These are phyloP conservation scores for Apostichopus californicus DNA, from an alignment of 35 echinoderm and acorn worm genomes.

Conservation along the genomic window DNA sequence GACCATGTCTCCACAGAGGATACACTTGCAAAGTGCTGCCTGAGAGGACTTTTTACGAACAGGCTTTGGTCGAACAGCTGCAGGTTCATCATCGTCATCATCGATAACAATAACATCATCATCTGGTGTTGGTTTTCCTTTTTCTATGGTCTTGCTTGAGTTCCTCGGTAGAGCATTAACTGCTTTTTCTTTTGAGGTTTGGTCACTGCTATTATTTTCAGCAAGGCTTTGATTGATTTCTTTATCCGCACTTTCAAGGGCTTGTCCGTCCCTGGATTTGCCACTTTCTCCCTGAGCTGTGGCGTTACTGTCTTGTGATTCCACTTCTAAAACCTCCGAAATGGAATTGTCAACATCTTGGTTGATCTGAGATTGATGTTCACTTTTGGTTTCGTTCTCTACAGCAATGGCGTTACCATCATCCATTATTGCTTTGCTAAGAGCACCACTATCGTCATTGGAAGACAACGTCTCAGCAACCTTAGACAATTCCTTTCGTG, in stretches of 20 bases:
- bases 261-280: neutral
- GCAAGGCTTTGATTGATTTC: neutral
- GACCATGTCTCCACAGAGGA: conserved; percentile 56
- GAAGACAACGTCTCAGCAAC: neutral
- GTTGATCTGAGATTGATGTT: neutral
- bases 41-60: conserved; percentile 43
- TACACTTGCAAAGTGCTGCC: conserved; percentile 43
- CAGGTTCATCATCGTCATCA: conserved; percentile 27
- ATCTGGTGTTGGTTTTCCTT: neutral
- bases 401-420: neutral
- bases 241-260: neutral
- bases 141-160: neutral
- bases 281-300: too few species aligned
- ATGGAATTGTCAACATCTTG: too few species aligned
- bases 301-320: too few species aligned
- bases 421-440: neutral
- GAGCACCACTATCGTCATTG: neutral
- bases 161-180: neutral
- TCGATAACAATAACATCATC: conserved; percentile 50
- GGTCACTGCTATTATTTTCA: neutral
- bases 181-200: neutral
- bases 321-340: too few species aligned
- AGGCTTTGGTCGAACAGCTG: neutral
- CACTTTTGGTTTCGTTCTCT: neutral
- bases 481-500: neutral